A percentile compares a stretch with the other conserved stretches of the same genome.
phyloP scores from a whole-genome alignment of 2,113 vertebrate genomes.

The Heterotilapia buettikoferi region DNA sequence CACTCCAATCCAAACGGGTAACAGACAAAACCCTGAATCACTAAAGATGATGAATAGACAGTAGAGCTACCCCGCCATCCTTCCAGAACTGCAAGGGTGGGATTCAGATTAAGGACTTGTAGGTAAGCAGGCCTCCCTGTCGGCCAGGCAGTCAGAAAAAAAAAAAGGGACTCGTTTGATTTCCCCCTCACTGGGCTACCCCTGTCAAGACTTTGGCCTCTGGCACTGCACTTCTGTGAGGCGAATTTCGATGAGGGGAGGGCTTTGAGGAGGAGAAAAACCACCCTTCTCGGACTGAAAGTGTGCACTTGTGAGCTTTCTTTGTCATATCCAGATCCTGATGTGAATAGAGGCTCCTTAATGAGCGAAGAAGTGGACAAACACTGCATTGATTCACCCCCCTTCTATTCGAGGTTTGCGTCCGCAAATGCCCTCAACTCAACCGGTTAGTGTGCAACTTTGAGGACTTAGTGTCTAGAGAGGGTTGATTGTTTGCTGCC shows the following conservation, averaged over 20 bases:
- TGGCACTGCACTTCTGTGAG: slow-evolving; percentile 67
- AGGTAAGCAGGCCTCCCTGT: neutral
- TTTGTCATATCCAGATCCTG: slow-evolving; percentile 58
- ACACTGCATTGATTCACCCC: slow-evolving; percentile 62
- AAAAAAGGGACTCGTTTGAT: slow-evolving; percentile 57
- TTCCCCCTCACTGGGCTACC: slow-evolving; percentile 53
- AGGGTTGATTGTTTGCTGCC: neutral
- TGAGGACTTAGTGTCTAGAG: neutral
- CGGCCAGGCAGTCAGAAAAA: neutral
- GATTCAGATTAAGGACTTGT: slow-evolving; percentile 13
- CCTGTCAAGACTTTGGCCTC: slow-evolving; percentile 66
- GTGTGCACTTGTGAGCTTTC: slow-evolving; percentile 70
- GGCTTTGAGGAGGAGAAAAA: slow-evolving; percentile 70
- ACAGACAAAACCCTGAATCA: slow-evolving; percentile 20
- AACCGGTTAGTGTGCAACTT: slow-evolving; percentile 22
- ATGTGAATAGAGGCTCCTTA: slow-evolving; percentile 63
- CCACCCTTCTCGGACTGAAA: slow-evolving; percentile 65
- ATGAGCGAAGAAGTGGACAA: slow-evolving; percentile 69
- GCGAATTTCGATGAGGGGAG: slow-evolving; percentile 77
- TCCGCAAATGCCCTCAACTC: slow-evolving; percentile 46
- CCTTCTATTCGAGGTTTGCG: slow-evolving; percentile 13
- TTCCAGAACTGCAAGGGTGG: neutral
- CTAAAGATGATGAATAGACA: slow-evolving; percentile 18
- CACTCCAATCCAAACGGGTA: neutral
- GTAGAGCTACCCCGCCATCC: neutral